These are phyloP conservation scores for Zosterops lateralis DNA, from an alignment of 2,113 vertebrate genomes.

Conservation along the genomic window DNA sequence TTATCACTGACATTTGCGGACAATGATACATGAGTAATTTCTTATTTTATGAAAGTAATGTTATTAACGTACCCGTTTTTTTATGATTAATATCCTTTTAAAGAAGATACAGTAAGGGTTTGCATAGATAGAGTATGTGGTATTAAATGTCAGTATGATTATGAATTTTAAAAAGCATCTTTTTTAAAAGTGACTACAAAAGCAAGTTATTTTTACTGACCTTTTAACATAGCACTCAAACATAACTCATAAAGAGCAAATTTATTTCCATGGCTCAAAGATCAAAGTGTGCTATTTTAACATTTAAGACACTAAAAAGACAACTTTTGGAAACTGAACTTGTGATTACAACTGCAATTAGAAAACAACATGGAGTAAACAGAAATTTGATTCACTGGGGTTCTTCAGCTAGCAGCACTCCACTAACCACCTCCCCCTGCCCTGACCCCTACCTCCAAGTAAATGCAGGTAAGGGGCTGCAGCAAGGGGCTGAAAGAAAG, in stretches of 20 bases:
- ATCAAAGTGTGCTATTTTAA: not conserved
- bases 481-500: not conserved
- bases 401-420: not conserved
- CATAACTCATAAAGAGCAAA: slow-evolving; percentile 29
- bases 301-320: not conserved
- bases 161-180: slow-evolving; percentile 42
- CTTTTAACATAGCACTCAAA: slow-evolving; percentile 33
- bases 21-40: not conserved
- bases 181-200: slow-evolving; percentile 49
- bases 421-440: not conserved
- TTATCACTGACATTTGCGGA: not conserved
- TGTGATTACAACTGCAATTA: not conserved
- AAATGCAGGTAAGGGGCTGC: not conserved
- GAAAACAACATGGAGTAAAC: not conserved
- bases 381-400: not conserved
- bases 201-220: slow-evolving; percentile 36
- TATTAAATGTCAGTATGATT: slow-evolving; percentile 28
- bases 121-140: slow-evolving; percentile 67
- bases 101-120: slow-evolving; percentile 26
- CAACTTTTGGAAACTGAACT: not conserved
- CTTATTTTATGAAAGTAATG: not conserved
- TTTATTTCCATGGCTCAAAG: not conserved
- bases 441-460: not conserved
- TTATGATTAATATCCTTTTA: not conserved
- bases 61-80: slow-evolving; percentile 49